Conservation (phyloP, 1,140 invertebrate genomes). For the Bombus ignitus region DNA sequence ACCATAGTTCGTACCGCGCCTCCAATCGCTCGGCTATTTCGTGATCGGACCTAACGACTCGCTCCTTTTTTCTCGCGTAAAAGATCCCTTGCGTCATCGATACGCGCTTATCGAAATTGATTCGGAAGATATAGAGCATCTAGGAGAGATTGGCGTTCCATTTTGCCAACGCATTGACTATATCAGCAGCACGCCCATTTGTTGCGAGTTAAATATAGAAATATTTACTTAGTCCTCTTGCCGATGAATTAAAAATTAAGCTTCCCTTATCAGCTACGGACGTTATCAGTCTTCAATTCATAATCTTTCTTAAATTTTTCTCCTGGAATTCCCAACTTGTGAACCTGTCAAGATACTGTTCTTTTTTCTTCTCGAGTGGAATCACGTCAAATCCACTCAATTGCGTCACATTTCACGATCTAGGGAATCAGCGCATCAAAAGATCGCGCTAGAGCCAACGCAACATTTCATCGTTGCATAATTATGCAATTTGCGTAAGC, state of each 20-base stretch:
- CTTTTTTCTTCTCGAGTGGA: not conserved
- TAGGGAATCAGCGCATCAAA: not conserved
- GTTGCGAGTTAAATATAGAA: not conserved
- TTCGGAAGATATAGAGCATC: not conserved
- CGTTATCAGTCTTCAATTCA: not conserved
- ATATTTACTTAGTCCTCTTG: not conserved
- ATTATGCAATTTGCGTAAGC: constrained; percentile 31
- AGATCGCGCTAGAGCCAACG: not conserved
- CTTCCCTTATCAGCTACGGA: not conserved
- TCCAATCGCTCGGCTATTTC: constrained; percentile 25
- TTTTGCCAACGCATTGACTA: not conserved
- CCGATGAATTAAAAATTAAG: not conserved
- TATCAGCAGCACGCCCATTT: not conserved
- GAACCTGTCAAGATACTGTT: not conserved
- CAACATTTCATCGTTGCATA: constrained; percentile 12
- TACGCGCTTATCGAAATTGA: constrained; percentile 17
- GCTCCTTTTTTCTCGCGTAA: not conserved
- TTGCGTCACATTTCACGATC: not conserved
- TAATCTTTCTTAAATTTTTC: not conserved
- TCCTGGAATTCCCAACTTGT: not conserved
- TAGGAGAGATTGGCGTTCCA: not conserved
- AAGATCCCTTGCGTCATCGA: not conserved
- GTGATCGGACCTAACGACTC: constrained; percentile 6
- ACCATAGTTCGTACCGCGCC: constrained; percentile 63
- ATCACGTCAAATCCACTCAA: not conserved